Evolutionary conservation across 2,888 invertebrate species (phyloP), one percentile per base, ranked within the genome.

Genomic region (Agonopterix heracliana): DNA sequence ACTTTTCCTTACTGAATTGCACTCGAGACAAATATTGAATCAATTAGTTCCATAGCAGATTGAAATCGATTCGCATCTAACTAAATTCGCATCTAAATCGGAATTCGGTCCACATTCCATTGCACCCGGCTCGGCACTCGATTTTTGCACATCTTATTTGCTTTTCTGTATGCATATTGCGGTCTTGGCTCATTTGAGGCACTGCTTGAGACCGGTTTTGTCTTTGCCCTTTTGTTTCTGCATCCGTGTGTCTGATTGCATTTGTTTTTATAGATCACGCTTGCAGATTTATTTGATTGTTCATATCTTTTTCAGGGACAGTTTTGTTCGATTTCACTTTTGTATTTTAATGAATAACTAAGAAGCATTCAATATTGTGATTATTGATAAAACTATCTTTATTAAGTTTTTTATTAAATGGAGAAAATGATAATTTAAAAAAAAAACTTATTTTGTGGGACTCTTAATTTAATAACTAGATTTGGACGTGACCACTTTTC

Each of bases 81-180:
- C 41, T n/a, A n/a, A n/a, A n/a, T n/a, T n/a, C n/a, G n/a, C 62
- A 41, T 41, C 26, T 11, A 41, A 41, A 12, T 68, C 59, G 70
- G 74, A 66, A 75, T 77, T 71, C 69, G 69, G 73, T 82, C 76
- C 81, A 75, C 84, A 84, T 85, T 85, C 83, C 68, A 63, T 54
- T 61, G 66, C 63, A 65, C 64, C 68, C 66, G 64, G 68, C 71
- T 68, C 64, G 71, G 74, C 77, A 74, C 65, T 72, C 68, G 67
- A 75, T 71, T 82, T 81, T 81, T 83, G 84, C 86, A 82, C 84
- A 69, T 67, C 73, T 78, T 80, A 69, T 81, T 26, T 84, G 86
- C 84, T 26, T 26, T 26, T 26, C 77, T 78, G 78, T 72, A 70
- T 73, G 74, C 75, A 77, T 73, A 60, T 41, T 13, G 9, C 57